Conservation (phyloP, 1,140 invertebrate species). For the Glomeris maerens region DNA sequence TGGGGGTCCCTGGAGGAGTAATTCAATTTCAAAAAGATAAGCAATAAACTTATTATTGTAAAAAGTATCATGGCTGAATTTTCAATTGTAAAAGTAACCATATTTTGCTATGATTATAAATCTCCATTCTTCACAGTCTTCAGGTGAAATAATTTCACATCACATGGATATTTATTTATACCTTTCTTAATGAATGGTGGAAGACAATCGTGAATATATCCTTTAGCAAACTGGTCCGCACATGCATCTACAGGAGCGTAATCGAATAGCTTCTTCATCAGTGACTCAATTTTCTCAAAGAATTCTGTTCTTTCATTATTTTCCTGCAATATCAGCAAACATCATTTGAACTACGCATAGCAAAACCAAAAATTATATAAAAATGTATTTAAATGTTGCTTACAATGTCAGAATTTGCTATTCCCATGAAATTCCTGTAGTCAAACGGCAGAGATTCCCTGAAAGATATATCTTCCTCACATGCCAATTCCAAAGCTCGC, state of each 20-base stretch:
- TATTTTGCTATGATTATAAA: not conserved
- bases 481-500: slow-evolving; percentile 53
- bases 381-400: not conserved
- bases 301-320: slow-evolving; percentile 37
- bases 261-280: slow-evolving; percentile 47
- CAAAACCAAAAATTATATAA: not conserved
- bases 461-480: slow-evolving; percentile 51
- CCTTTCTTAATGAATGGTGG: slow-evolving; percentile 56
- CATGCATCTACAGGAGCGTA: slow-evolving; percentile 61
- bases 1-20: no score
- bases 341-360: not conserved
- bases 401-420: slow-evolving; percentile 39
- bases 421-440: slow-evolving; percentile 56
- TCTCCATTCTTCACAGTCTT: not conserved
- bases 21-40: no score
- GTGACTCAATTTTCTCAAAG: slow-evolving; percentile 38
- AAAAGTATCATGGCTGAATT: not conserved
- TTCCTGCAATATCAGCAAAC: slow-evolving; percentile 21
- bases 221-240: slow-evolving; percentile 68
- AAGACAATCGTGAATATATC: slow-evolving; percentile 69
- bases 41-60: not conserved
- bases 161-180: slow-evolving; percentile 20
- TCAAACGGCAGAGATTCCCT: slow-evolving; percentile 65
- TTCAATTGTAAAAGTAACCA: not conserved
- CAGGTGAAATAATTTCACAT: not conserved